These are phyloP conservation scores for Zaprionus gabonicus DNA, from an alignment of 1,140 invertebrate species.

Conservation along the genomic window DNA sequence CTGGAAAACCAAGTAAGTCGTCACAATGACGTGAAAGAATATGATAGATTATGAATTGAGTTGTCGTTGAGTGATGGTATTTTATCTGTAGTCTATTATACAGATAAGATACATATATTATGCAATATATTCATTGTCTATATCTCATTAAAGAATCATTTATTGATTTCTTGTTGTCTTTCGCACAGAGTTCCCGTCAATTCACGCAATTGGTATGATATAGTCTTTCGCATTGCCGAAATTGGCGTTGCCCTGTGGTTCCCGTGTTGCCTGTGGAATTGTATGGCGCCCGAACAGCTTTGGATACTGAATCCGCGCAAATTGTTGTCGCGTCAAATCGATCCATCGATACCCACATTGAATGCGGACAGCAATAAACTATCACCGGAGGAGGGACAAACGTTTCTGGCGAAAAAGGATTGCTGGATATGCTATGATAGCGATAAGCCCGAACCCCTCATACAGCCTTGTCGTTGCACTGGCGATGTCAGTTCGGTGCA, in stretches of 20 bases:
- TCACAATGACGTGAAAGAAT: constrained; percentile 24
- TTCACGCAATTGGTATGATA: constrained; percentile 95
- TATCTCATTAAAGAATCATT: background rate
- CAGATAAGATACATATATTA: background rate
- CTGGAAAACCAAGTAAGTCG: constrained; percentile 94
- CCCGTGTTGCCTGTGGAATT: constrained; percentile 97
- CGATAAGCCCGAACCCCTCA: constrained; percentile 91
- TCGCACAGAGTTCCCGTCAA: constrained; percentile 91
- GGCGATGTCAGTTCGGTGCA: constrained; percentile 96
- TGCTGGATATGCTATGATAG: constrained; percentile 98
- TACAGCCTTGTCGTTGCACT: constrained; percentile 95
- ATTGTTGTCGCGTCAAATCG: constrained; percentile 88
- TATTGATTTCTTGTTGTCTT: constrained; percentile 4
- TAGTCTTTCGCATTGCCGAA: constrained; percentile 95
- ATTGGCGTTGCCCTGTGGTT: constrained; percentile 98
- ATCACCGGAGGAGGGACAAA: constrained; percentile 84
- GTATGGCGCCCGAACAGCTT: constrained; percentile 95
- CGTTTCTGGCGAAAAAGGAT: constrained; percentile 87
- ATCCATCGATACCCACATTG: constrained; percentile 80
- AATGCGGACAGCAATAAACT: constrained; percentile 76
- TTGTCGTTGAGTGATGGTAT: background rate
- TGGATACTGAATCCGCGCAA: constrained; percentile 97
- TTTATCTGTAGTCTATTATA: background rate
- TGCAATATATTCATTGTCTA: background rate
- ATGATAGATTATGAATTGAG: background rate